Percentiles rank a stretch among this genome's conserved stretches.
Evolutionary conservation across 1,140 invertebrate species (phyloP).

Genomic region (Pseudomyrmex cubaensis): DNA sequence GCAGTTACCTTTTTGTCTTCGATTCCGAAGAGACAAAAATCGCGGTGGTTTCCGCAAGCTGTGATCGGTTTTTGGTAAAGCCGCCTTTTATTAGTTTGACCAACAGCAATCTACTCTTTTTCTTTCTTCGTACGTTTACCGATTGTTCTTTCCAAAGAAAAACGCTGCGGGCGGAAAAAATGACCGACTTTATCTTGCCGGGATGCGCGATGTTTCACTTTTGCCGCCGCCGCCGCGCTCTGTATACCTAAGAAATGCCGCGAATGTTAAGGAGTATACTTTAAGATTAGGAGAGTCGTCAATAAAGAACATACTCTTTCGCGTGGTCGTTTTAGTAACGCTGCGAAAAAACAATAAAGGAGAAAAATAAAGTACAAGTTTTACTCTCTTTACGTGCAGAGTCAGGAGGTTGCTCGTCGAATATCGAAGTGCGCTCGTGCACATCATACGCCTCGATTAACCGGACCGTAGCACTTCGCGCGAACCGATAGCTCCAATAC

Average conservation of each 20-base stretch:
- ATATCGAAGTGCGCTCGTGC: background rate
- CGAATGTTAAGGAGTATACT: conserved; percentile 13
- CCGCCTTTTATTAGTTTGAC: conserved; percentile 72
- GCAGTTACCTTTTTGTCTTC: conserved; percentile 17
- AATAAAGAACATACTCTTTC: conserved; percentile 17
- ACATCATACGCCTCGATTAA: too few species aligned
- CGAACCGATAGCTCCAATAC: background rate
- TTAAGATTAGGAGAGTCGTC: background rate
- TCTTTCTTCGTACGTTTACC: conserved; percentile 14
- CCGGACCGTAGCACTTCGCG: too few species aligned
- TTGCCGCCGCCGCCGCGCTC: background rate
- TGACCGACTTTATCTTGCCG: conserved; percentile 45
- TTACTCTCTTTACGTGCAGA: background rate
- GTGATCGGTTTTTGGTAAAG: conserved; percentile 49
- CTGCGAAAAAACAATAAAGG: background rate
- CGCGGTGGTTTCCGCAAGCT: conserved; percentile 47
- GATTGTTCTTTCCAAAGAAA: conserved; percentile 14
- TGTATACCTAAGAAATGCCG: conserved; percentile 12
- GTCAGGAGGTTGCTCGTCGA: background rate
- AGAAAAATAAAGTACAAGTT: conserved; percentile 5
- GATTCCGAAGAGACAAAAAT: conserved; percentile 27
- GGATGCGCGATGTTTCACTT: conserved; percentile 29
- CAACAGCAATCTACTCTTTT: conserved; percentile 56
- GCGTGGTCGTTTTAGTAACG: background rate
- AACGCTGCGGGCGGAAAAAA: conserved; percentile 42